A percentile compares a stretch with the other conserved stretches of the same genome.
Conservation (phyloP, 2,888 invertebrate genomes). For the Pherbina coryleti region DNA sequence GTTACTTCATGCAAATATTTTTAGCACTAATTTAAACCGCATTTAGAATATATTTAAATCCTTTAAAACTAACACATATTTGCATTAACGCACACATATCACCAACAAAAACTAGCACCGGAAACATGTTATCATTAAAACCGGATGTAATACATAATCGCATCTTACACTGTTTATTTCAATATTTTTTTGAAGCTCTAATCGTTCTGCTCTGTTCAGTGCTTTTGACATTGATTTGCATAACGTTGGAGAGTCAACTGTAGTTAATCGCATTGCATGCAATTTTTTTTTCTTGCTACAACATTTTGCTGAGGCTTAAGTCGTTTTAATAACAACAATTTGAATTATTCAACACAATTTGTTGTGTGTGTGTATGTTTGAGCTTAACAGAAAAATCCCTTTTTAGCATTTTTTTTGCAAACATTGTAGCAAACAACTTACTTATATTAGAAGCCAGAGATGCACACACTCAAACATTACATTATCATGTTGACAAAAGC, state of each 20-base stretch:
- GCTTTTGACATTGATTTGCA: slow-evolving; percentile 16
- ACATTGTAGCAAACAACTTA: background rate
- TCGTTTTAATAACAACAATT: background rate
- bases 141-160: slow-evolving; percentile 19
- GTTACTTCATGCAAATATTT: too few species aligned
- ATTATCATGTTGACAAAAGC: slow-evolving; percentile 19
- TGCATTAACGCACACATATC: too few species aligned
- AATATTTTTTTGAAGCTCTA: background rate
- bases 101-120: background rate
- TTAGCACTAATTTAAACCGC: too few species aligned
- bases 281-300: slow-evolving; percentile 4
- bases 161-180: background rate
- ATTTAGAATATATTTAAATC: too few species aligned
- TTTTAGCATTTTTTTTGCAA: too few species aligned
- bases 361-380: too few species aligned
- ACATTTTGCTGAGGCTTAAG: slow-evolving; percentile 5
- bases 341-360: background rate
- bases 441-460: background rate
- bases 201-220: background rate
- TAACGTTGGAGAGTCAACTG: background rate
- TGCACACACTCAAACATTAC: background rate
- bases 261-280: slow-evolving; percentile 3
- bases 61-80: too few species aligned
- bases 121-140: background rate
- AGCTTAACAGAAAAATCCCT: too few species aligned